Evolutionary conservation across 2,888 invertebrate genomes (phyloP), one percentile per base, ranked within the genome.

Genomic region (Eudemis profundana): DNA sequence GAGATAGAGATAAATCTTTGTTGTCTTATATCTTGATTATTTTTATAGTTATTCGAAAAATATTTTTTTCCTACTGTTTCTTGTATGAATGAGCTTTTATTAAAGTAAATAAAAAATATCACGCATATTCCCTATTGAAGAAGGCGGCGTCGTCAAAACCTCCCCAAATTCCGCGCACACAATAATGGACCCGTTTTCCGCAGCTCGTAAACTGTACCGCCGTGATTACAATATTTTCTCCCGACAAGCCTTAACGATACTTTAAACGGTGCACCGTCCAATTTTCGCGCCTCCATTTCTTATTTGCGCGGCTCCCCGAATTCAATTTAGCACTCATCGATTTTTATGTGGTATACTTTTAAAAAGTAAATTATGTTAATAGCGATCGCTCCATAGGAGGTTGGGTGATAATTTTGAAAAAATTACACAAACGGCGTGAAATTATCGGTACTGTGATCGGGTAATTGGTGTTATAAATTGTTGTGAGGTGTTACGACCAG

Each of bases 311-410:
- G 83, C 86, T 86, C 84, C 85, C 81, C 84, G 85, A 86, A 92
- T 89, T 91, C 90, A 92, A 92, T 93, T 93, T 87, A 89, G 84
- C 89, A 87, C 86, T 83, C 87, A 85, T 87, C 87, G 86, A 83
- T 82, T 83, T 88, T 89, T 84, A 84, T 84, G 82, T 78, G 81
- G 74, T 77, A 75, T 76, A 77, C 77, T 82, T 76, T 83, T 79
- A 83, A 82, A 80, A 76, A 74, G 78, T 83, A 83, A 90, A 84
- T 89, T 88, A 90, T 86, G 83, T 83, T 87, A 83, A 89, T 86
- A 83, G 82, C 81, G 74, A 77, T 72, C 80, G 71, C 74, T 70
- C 86, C 84, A 83, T 86, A 87, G 82, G 77, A 68, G 83, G 84
- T 69, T 73, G 73, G 78, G 79, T 79, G 79, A 83, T 87, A 84